Evolutionary conservation across 92 coral and sea anemone species (phyloP), one percentile per base, ranked within the genome.

Genomic region (Nematostella vectensis): DNA sequence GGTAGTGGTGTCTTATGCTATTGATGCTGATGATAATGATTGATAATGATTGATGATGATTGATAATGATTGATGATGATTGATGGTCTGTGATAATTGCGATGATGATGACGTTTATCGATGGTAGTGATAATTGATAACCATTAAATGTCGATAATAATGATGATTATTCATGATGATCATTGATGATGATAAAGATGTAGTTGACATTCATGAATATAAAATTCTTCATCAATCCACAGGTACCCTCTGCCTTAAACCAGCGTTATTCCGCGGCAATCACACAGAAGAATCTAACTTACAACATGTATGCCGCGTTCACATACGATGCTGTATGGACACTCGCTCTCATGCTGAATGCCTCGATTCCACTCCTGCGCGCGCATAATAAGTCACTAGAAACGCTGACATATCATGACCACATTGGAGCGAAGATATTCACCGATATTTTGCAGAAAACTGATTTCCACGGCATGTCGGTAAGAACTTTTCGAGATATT

Each of bases 401-500:
- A 59, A 62, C 45, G 11, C 37, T 83, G 74, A 48, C 12, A 10
- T 75, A 67, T 54, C 29, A 62, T n/a, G 71, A 68, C 36, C 28
- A 28, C 13, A 76, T 30, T 1, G 75, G 65, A 26, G 75, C 66
- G 0, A 39, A 42, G 12, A 60, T 69, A 13, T 65, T 88, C 62
- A 57, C 47, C 18, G 48, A 72, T 2, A 17, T 60, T 18, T 70
- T 83, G 2, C 61, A 50, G 23, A 55, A 45, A 19, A 74, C 80
- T 18, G 76, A 68, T 54, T 88, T 83, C 59, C 59, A 60, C 55
- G 96, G 96, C 8, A 79, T 88, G 75, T 79, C 96, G 78, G 96
- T 88, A 63, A 40, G 85, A 39, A 1, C 13, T 17, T 27, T 27
- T 4, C n/a, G n/a, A n/a, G 10, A 18, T 27, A 13, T 1, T n/a